A percentile compares a stretch with the other conserved stretches of the same genome.
phyloP scores from a whole-genome alignment of 2,797 vertebrate species.

The Peromyscus eremicus region DNA sequence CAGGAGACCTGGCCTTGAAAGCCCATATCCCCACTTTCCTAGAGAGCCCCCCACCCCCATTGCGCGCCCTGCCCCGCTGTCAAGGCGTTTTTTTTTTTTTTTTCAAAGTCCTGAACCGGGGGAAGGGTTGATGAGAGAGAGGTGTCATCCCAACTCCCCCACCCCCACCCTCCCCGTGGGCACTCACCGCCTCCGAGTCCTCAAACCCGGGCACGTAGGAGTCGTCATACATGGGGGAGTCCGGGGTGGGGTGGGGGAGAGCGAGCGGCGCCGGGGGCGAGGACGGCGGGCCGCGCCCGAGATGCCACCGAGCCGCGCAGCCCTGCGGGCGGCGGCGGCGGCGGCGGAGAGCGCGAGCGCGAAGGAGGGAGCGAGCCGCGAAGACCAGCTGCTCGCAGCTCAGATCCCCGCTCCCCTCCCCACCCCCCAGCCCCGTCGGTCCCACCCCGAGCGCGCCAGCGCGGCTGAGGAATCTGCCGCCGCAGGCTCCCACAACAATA shows the following conservation, averaged over 20 bases:
- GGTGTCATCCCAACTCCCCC: conserved; percentile 68
- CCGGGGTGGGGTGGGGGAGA: conserved; percentile 68
- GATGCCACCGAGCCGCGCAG: conserved; percentile 77
- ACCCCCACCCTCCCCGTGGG: conserved; percentile 63
- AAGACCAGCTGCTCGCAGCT: conserved; percentile 75
- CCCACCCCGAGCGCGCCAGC: conserved; percentile 82
- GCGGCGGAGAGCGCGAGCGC: conserved; percentile 52
- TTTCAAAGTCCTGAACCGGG: conserved; percentile 68
- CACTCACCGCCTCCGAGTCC: conserved; percentile 89
- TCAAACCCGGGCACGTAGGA: conserved; percentile 89
- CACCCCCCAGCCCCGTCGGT: conserved; percentile 67
- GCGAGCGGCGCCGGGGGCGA: conserved; percentile 69
- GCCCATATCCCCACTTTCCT: conserved; percentile 41
- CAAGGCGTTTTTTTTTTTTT: conserved; percentile 12
- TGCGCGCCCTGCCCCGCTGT: conserved; percentile 3
- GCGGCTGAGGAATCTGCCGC: conserved; percentile 81
- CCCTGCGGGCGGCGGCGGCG: conserved; percentile 71
- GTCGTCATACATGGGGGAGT: conserved; percentile 89
- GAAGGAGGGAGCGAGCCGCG: conserved; percentile 72
- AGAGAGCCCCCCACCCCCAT: not conserved
- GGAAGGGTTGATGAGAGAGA: conserved; percentile 67
- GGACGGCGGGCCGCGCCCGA: conserved; percentile 79
- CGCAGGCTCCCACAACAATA: conserved; percentile 83
- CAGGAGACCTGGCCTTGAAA: not conserved
- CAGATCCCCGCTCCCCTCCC: conserved; percentile 63